These are phyloP conservation scores for Myotis lucifugus DNA, from an alignment of 2,113 vertebrate genomes.

Conservation along the genomic window DNA sequence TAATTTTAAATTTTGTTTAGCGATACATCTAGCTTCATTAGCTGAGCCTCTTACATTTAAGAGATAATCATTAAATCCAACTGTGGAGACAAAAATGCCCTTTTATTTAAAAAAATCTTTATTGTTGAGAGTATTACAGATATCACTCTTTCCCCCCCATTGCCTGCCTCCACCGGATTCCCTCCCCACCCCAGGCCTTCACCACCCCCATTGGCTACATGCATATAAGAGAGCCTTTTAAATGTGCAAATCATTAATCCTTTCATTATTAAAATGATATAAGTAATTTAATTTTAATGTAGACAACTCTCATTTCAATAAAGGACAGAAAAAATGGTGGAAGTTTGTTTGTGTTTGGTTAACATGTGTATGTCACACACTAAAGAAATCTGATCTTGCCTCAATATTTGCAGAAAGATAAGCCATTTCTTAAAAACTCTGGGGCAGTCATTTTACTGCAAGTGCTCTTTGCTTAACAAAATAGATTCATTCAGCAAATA, in stretches of 20 bases:
- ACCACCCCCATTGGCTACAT: too few species aligned
- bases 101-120: background rate
- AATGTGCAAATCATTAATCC: background rate
- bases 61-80: background rate
- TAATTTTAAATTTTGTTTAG: background rate
- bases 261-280: conserved; percentile 6
- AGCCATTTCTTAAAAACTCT: conserved; percentile 34
- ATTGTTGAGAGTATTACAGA: too few species aligned
- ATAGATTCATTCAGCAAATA: conserved; percentile 44
- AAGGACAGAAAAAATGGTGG: background rate
- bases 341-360: conserved; percentile 2
- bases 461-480: conserved; percentile 45
- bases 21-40: background rate
- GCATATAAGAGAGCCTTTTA: too few species aligned
- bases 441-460: background rate
- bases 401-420: conserved; percentile 16
- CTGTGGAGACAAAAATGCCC: background rate
- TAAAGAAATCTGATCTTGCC: conserved; percentile 13
- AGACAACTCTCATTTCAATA: background rate
- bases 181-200: too few species aligned
- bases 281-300: background rate
- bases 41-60: background rate
- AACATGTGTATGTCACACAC: background rate
- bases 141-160: too few species aligned
- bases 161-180: too few species aligned